Base-by-base conservation (phyloP, 2,797 vertebrate species). In the Danio kyathit region DNA sequence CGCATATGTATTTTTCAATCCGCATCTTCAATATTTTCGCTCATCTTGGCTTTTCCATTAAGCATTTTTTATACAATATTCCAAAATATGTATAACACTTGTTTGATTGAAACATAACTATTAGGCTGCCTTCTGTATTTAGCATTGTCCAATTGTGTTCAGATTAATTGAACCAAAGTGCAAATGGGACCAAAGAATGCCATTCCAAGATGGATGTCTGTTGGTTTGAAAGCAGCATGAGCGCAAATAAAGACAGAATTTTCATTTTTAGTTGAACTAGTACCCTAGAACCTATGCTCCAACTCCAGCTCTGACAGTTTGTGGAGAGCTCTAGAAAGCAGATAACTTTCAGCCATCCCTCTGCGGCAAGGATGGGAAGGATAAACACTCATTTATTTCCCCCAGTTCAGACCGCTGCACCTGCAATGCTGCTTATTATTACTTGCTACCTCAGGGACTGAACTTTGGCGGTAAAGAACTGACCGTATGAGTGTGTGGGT, bases 311-410 rank as follows among this genome's bases (percentile, higher is more conserved):
- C 59, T 63, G 56, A 71, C 46, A 72, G 46, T 63, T 60, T 43
- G 40, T 46, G 49, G 51, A 64, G 17, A 17, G 21, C 16, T 73
- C 7, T 2, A 21, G 40, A 65, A 64, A 46, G 61, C 60, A 57
- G 49, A 56, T 48, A 66, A 46, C 70, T 64, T 59, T 40, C 59
- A 49, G 29, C 71, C 48, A 41, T 67, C 21, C 63, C 40, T 44
- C 51, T 76, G 54, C 9, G 19, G 44, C 51, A 75, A 19, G 29
- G 29, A 63, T 67, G 43, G 7, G 61, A 65, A 82, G 60, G 44
- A 76, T 65, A 65, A 78, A 81, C 82, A 59, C 57, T 63, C 41
- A 73, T 77, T 76, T 72, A 74, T 78, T 57, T 70, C 54, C 56
- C 74, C 16, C 46, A 48, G 51, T 73, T 80, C 51, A 66, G 49